Evolutionary conservation across 1,140 invertebrate genomes (phyloP).

Genomic region (Aphis gossypii): DNA sequence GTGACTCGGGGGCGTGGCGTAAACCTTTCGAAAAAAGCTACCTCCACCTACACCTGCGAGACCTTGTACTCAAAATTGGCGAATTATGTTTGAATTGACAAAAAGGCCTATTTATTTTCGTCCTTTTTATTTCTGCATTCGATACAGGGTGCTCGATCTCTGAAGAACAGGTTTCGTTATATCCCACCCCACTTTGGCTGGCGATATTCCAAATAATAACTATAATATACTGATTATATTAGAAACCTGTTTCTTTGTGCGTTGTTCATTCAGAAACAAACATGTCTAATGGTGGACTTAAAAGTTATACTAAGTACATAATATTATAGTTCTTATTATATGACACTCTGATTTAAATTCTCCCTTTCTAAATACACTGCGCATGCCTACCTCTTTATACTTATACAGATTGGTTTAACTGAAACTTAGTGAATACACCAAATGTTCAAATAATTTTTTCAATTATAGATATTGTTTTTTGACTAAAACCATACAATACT

Average conservation of each 20-base stretch:
- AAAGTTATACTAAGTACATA: constrained; percentile 18
- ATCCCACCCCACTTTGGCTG: not conserved
- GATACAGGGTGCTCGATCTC: not conserved
- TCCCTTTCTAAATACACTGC: constrained; percentile 16
- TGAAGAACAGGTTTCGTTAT: constrained; percentile 39
- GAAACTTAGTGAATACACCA: not conserved
- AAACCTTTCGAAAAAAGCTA: constrained; percentile 49
- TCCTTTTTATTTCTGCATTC: not conserved
- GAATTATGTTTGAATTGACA: not conserved
- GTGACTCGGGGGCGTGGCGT: constrained; percentile 52
- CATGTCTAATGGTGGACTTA: not conserved
- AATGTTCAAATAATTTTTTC: not conserved
- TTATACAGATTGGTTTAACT: not conserved
- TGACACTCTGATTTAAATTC: not conserved
- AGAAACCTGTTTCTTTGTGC: constrained; percentile 55
- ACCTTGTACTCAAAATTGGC: constrained; percentile 39
- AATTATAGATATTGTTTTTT: not conserved
- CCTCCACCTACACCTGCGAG: not conserved
- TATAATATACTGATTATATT: not conserved
- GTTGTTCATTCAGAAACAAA: constrained; percentile 32
- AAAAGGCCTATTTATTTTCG: not conserved
- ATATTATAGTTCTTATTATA: constrained; percentile 14
- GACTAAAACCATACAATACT: not conserved
- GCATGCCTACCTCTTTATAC: not conserved
- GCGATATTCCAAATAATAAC: constrained; percentile 46